phyloP scores from a whole-genome alignment of 1,140 invertebrate species.

The Aphidius gifuensis region DNA sequence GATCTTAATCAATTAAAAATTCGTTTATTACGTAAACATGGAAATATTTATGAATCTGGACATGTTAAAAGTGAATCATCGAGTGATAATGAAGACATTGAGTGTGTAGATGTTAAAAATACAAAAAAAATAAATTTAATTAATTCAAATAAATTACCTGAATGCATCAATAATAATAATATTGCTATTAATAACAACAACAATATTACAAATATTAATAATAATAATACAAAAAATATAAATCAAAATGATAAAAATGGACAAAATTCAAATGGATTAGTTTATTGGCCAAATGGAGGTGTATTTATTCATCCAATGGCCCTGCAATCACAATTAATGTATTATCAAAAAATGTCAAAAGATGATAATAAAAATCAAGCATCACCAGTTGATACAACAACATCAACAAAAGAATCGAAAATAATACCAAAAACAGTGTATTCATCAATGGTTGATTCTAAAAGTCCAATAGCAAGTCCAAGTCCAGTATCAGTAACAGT shows the following conservation, averaged over 20 bases:
- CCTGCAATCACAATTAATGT: conserved; percentile 67
- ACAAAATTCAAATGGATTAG: conserved; percentile 44
- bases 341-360: conserved; percentile 69
- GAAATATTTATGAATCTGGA: conserved; percentile 58
- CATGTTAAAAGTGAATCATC: conserved; percentile 58
- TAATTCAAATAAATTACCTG: neutral
- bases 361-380: conserved; percentile 36
- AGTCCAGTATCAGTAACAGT: conserved; percentile 12
- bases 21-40: conserved; percentile 60
- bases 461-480: conserved; percentile 28
- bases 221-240: conserved; percentile 25
- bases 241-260: conserved; percentile 31
- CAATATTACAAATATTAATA: conserved; percentile 22
- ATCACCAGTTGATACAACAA: neutral
- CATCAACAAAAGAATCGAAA: conserved; percentile 40
- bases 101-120: conserved; percentile 53
- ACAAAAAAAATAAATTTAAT: conserved; percentile 24
- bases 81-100: conserved; percentile 58
- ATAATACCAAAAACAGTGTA: conserved; percentile 46
- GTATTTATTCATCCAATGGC: conserved; percentile 72
- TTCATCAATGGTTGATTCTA: conserved; percentile 39
- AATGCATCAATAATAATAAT: conserved; percentile 24
- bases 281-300: conserved; percentile 69
- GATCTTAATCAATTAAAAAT: conserved; percentile 68
- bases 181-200: conserved; percentile 21